Base-by-base conservation (phyloP, 1,140 invertebrate genomes). In the Brachystomella parvula region DNA sequence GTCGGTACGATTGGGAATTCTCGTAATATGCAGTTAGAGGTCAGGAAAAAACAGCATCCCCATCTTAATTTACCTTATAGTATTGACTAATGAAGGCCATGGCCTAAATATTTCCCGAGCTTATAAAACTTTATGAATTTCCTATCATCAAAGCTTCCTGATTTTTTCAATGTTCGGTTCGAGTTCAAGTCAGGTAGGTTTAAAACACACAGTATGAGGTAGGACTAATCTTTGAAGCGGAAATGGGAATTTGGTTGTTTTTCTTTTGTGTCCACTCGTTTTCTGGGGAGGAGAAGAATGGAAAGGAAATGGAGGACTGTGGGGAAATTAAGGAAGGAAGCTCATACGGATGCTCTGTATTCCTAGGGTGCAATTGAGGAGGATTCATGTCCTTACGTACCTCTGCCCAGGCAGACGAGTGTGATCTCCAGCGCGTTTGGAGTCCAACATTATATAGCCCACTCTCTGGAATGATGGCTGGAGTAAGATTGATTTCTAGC, bases 401-500 rank as follows among this genome's bases (percentile, higher is more conserved):
- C 69, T 71, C 65, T 28, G 65, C 30, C 72, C 72, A 71, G 26
- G 62, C 65, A n/a, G 69, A 65, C 26, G 58, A n/a, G n/a, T n/a
- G 58, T 12, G 72, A 71, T 67, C 69, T 65, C 72, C 72, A 73
- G 57, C 64, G 69, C 29, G 67, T 39, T 24, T 67, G 47, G 49
- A 71, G 6, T 15, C 44, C 72, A 12, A 73, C n/a, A 31, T 73
- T 73, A 57, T 73, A 73, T 30, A 73, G 24, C 2, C 62, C 64
- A 32, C 33, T 57, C 2, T 73, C 67, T 0, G 53, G 62, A n/a
- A 68, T 60, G 49, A 71, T 65, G 31, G 69, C 72, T 31, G 72
- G 72, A 44, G 39, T 67, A 30, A 73, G 67, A 61, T 67, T 67
- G 62, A 73, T 69, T 65, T 73, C 69, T 47, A 73, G 63, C 39